Percentiles rank a stretch among this genome's conserved stretches.
Conservation (phyloP, 2,888 invertebrate species). For the Hypselothyrea guttata region DNA sequence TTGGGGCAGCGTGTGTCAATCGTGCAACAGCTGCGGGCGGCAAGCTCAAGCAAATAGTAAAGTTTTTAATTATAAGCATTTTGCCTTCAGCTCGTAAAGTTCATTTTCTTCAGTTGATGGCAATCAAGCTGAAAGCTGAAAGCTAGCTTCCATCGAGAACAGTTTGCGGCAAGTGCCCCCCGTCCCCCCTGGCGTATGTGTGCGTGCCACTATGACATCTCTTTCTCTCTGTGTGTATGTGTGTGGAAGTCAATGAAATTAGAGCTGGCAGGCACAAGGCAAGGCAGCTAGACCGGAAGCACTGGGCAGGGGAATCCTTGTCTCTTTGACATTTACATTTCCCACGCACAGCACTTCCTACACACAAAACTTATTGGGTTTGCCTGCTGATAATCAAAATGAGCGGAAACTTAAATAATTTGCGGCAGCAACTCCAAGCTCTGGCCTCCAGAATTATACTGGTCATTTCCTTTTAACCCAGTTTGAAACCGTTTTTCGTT, state of each 20-base stretch:
- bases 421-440: conserved; percentile 19
- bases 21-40: conserved; percentile 71
- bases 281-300: conserved; percentile 32
- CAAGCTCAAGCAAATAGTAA: conserved; percentile 74
- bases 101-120: conserved; percentile 44
- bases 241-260: conserved; percentile 67
- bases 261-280: conserved; percentile 49
- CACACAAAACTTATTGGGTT: conserved; percentile 53
- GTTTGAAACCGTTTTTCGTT: conserved; percentile 2
- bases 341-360: neutral
- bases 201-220: conserved; percentile 41
- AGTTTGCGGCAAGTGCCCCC: conserved; percentile 27
- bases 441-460: conserved; percentile 27
- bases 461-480: conserved; percentile 32
- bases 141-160: neutral
- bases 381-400: conserved; percentile 53
- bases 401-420: conserved; percentile 61
- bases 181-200: conserved; percentile 33
- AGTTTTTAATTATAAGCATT: conserved; percentile 75
- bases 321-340: conserved; percentile 65
- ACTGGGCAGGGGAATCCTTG: conserved; percentile 37
- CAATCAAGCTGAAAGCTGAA: conserved; percentile 46
- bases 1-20: conserved; percentile 54
- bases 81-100: conserved; percentile 45
- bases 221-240: conserved; percentile 18